Evolutionary conservation across 2,113 vertebrate species (phyloP).

Genomic region (Oryzias celebensis): DNA sequence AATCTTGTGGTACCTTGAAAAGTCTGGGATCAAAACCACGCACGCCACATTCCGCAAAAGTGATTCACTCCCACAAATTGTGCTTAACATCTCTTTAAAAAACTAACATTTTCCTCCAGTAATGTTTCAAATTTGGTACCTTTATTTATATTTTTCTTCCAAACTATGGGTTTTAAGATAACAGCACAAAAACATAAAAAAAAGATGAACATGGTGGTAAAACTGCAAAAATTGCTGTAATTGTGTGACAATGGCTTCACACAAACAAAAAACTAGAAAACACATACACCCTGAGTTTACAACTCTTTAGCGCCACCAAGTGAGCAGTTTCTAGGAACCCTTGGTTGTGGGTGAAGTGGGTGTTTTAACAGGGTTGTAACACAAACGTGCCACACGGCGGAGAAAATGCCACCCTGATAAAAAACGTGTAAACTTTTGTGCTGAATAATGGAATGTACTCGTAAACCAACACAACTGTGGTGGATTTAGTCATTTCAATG

Average conservation of each 20-base stretch:
- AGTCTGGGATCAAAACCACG: constrained; percentile 52
- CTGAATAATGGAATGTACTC: constrained; percentile 76
- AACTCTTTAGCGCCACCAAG: constrained; percentile 69
- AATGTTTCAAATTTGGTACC: constrained; percentile 65
- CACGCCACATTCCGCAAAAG: constrained; percentile 63
- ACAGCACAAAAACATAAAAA: constrained; percentile 24
- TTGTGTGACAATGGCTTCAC: constrained; percentile 44
- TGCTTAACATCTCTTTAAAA: constrained; percentile 64
- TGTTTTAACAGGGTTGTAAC: constrained; percentile 34
- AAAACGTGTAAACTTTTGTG: constrained; percentile 68
- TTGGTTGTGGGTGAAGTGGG: constrained; percentile 50
- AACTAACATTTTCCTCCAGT: constrained; percentile 52
- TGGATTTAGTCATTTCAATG: constrained; percentile 45
- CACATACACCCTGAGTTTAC: constrained; percentile 72
- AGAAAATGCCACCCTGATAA: constrained; percentile 52
- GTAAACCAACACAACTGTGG: constrained; percentile 69
- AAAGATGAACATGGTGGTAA: constrained; percentile 55
- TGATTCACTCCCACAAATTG: constrained; percentile 64
- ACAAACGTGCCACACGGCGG: constrained; percentile 30
- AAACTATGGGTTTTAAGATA: constrained; percentile 33
- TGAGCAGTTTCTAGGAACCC: constrained; percentile 58
- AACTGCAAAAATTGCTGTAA: constrained; percentile 66
- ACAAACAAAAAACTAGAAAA: constrained; percentile 42
- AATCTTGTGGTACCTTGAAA: constrained; percentile 68
- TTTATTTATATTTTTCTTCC: constrained; percentile 18